Evolutionary conservation across 2,797 vertebrate species (phyloP), one percentile per base, ranked within the genome.

Genomic region (Psittacula echo): DNA sequence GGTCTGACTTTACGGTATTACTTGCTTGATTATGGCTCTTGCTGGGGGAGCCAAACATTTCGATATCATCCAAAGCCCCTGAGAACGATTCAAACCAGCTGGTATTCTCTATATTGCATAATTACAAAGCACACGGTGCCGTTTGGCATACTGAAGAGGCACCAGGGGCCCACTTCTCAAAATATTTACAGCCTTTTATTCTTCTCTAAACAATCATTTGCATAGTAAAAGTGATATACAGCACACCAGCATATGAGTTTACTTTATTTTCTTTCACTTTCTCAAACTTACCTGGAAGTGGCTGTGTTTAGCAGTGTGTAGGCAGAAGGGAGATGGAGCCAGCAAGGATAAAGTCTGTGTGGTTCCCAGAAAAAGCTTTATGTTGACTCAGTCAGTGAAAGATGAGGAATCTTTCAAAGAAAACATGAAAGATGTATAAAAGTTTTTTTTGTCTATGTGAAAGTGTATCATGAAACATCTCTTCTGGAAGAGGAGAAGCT

Each of bases 181-280:
- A 98, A 98, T 98, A 98, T 98, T 98, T 98, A 98, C 97, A 96
- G 96, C 97, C 88, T 96, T 98, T 98, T 98, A 98, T 98, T 98
- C 97, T 97, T 95, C 97, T 98, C 96, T 98, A 98, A 98, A 98
- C 97, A 98, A 98, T 98, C 96, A 98, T 98, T 98, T 98, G 97
- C 97, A 97, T 98, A 96, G 94, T 98, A 96, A 97, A 98, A 97
- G 94, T 97, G 96, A 97, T 97, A 93, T 96, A 97, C 93, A 91
- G 87, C 88, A 51, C 91, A 87, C 91, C 90, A 83, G 90, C 26
- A 93, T 80, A 62, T 60, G 72, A 73, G 90, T 97, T 97, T 96
- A 89, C 82, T 96, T 94, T 94, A 85, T 91, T 89, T 93, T 91
- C 60, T 89, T 94, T 90, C 61, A 84, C 94, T 97, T 97, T 89